Evolutionary conservation across 1,140 invertebrate species (phyloP).

Genomic region (Phthorimaea operculella): DNA sequence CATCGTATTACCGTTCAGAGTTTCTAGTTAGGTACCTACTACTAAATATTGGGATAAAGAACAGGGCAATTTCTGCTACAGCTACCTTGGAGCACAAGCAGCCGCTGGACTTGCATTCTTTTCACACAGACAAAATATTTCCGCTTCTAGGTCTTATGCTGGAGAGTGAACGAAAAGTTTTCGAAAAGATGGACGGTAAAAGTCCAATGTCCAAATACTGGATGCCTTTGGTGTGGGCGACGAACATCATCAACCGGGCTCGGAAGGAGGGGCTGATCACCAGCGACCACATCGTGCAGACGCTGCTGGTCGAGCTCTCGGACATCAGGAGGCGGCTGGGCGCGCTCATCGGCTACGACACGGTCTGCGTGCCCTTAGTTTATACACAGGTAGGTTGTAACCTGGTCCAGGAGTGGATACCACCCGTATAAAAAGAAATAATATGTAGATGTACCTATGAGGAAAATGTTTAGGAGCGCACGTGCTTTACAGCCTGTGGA

Average conservation of each 20-base stretch:
- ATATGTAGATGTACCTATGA: no score
- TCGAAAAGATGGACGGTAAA: slow-evolving; percentile 87
- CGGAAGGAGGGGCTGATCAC: slow-evolving; percentile 82
- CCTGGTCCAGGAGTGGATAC: no score
- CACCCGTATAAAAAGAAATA: no score
- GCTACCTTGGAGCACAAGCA: no score
- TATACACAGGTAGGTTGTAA: slow-evolving; percentile 86
- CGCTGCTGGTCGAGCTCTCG: slow-evolving; percentile 82
- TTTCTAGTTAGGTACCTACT: no score
- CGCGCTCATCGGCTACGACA: slow-evolving; percentile 92
- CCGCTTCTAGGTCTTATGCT: slow-evolving; percentile 83
- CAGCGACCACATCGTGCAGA: slow-evolving; percentile 89
- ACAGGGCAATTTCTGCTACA: no score
- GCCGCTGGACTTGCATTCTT: no score
- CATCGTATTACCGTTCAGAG: no score
- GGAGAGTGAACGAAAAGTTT: slow-evolving; percentile 89
- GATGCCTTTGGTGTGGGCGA: slow-evolving; percentile 93
- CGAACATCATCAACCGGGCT: slow-evolving; percentile 88
- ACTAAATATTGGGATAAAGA: no score
- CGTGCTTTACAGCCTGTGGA: no score
- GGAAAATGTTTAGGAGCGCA: no score
- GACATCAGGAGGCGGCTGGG: slow-evolving; percentile 84
- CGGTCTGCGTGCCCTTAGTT: slow-evolving; percentile 95
- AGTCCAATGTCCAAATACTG: slow-evolving; percentile 92
- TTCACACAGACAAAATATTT: no score